phyloP scores from a whole-genome alignment of 92 coral and sea anemone species.

The Epizoanthus illoricatus region DNA sequence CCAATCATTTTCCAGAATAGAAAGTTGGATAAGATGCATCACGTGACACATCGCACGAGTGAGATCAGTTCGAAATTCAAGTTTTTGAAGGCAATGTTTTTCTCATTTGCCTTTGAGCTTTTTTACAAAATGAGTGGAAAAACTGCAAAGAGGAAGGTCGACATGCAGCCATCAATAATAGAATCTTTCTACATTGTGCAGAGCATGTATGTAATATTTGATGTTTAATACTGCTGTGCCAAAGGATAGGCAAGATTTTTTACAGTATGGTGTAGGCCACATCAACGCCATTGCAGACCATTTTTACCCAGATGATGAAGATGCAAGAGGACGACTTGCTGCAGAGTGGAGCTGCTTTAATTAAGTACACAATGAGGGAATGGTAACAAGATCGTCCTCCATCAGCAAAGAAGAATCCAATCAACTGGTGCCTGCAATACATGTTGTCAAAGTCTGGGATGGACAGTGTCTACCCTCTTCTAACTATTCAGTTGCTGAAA shows the following conservation, averaged over 20 bases:
- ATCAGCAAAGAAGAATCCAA: slow-evolving; percentile 26
- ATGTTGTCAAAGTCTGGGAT: slow-evolving; percentile 6
- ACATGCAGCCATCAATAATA: no score
- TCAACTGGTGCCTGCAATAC: slow-evolving; percentile 11
- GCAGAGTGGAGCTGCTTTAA: slow-evolving; percentile 25
- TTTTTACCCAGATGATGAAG: slow-evolving; percentile 15
- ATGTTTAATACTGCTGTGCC: neutral
- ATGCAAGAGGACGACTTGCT: neutral
- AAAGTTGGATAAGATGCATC: neutral
- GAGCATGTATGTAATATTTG: neutral
- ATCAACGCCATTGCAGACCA: neutral
- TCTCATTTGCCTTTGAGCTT: no score
- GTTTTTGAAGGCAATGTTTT: no score
- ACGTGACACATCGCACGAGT: neutral
- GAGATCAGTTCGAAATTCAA: no score
- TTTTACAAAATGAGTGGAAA: no score
- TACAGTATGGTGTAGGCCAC: neutral
- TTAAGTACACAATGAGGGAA: slow-evolving; percentile 24
- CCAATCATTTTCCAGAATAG: neutral
- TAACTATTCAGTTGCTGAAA: slow-evolving; percentile 10
- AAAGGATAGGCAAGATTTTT: neutral
- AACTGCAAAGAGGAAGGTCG: no score
- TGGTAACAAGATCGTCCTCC: slow-evolving; percentile 11
- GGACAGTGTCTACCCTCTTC: slow-evolving; percentile 10
- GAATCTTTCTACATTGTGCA: neutral